Conservation (phyloP, 2,888 invertebrate species). For the Danaus chrysippus region DNA sequence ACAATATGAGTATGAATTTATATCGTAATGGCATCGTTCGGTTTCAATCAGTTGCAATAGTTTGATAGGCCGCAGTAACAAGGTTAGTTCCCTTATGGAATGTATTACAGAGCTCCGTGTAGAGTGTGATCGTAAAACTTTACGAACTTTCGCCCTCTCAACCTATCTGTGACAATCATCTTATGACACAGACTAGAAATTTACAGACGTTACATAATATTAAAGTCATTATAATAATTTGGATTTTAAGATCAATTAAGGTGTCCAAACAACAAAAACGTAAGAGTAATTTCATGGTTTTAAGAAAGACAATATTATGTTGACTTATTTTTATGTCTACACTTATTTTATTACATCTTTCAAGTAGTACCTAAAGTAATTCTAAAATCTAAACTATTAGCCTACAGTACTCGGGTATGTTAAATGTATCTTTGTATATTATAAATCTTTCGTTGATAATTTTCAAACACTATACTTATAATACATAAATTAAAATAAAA, state of each 20-base stretch:
- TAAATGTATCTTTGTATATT: no score
- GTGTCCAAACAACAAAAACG: no score
- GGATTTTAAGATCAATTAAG: conserved; percentile 22
- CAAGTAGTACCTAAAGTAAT: no score
- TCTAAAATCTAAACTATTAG: no score
- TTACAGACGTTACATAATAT: conserved; percentile 2
- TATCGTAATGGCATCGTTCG: conserved; percentile 16
- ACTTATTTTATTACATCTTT: no score
- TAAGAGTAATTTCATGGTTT: no score
- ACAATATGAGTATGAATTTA: background rate
- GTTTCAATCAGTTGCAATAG: conserved; percentile 39
- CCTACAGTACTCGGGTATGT: no score
- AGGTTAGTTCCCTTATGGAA: conserved; percentile 37
- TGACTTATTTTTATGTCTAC: no score
- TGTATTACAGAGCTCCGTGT: conserved; percentile 49
- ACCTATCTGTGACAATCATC: conserved; percentile 73
- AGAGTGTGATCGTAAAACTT: conserved; percentile 74
- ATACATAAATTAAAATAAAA: no score
- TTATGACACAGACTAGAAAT: conserved; percentile 44
- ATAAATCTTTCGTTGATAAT: no score
- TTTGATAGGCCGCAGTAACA: conserved; percentile 38
- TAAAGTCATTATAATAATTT: conserved; percentile 20
- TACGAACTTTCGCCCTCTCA: conserved; percentile 72
- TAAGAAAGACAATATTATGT: no score
- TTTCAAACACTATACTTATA: no score